These are phyloP conservation scores for Acropora yongei DNA, from an alignment of 64 coral and sea anemone species.

Conservation along the genomic window DNA sequence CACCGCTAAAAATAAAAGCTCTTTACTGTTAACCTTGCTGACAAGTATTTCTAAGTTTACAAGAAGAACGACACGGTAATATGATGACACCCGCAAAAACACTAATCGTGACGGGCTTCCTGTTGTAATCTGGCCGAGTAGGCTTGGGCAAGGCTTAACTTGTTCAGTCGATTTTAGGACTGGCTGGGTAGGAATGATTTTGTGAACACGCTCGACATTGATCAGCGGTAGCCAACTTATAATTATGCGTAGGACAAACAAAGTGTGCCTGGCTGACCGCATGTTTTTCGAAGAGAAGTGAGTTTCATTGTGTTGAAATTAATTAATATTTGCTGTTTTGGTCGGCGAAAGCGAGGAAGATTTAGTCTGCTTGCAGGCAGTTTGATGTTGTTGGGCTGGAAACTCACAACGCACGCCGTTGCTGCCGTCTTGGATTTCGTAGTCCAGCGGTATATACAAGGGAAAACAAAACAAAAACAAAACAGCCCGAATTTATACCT, in stretches of 20 bases:
- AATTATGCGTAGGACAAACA: background rate
- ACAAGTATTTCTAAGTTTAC: conserved; percentile 10
- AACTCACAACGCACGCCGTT: background rate
- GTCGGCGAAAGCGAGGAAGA: background rate
- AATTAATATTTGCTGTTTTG: background rate
- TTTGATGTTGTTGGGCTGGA: background rate
- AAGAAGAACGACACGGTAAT: background rate
- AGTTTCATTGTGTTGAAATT: conserved; percentile 4
- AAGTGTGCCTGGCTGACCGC: background rate
- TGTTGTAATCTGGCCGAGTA: background rate
- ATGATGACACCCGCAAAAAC: background rate
- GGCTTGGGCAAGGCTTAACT: background rate
- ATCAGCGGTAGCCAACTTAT: background rate
- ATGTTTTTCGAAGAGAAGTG: conserved; percentile 5
- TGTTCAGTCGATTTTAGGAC: background rate
- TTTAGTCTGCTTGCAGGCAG: conserved; percentile 3
- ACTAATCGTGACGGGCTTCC: conserved; percentile 2
- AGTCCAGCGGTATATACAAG: too few species aligned
- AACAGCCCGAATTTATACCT: too few species aligned
- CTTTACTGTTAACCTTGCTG: background rate
- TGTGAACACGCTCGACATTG: conserved; percentile 5
- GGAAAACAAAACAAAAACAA: too few species aligned
- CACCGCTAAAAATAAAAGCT: too few species aligned
- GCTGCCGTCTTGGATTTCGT: background rate
- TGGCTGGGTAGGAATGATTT: background rate